Conservation (phyloP, 2,888 invertebrate species). For the Anoplius nigerrimus region DNA sequence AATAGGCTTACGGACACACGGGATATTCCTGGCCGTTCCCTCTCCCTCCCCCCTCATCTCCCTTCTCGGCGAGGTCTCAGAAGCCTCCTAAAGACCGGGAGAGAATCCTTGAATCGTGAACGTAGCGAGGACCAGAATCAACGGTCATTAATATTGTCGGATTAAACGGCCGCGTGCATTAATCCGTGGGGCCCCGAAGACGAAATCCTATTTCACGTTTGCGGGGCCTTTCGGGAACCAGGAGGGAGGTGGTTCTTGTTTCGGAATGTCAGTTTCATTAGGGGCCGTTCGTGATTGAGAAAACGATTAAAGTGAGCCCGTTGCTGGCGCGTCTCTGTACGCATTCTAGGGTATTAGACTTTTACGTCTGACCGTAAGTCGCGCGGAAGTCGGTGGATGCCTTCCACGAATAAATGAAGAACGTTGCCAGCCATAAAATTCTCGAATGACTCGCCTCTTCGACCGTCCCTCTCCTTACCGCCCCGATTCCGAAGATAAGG, state of each 20-base stretch:
- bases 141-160: constrained; percentile 74
- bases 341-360: no score
- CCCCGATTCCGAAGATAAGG: no score
- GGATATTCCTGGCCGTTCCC: constrained; percentile 34
- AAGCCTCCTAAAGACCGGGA: constrained; percentile 47
- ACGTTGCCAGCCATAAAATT: no score
- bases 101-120: constrained; percentile 64
- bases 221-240: constrained; percentile 48
- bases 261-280: constrained; percentile 69
- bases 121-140: constrained; percentile 61
- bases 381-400: no score
- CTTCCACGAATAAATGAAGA: no score
- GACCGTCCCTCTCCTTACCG: no score
- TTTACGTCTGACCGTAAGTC: no score
- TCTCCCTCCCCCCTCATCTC: constrained; percentile 29
- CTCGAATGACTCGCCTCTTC: no score
- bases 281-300: constrained; percentile 61
- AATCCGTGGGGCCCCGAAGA: constrained; percentile 66
- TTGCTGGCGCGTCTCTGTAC: no score
- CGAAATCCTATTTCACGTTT: constrained; percentile 72
- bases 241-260: constrained; percentile 66
- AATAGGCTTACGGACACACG: constrained; percentile 63
- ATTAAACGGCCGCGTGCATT: constrained; percentile 71
- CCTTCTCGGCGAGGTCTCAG: constrained; percentile 5
- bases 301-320: constrained; percentile 58